A percentile compares a stretch with the other conserved stretches of the same genome.
phyloP scores from a whole-genome alignment of 2,888 invertebrate genomes.

The Cheilosia impressa region DNA sequence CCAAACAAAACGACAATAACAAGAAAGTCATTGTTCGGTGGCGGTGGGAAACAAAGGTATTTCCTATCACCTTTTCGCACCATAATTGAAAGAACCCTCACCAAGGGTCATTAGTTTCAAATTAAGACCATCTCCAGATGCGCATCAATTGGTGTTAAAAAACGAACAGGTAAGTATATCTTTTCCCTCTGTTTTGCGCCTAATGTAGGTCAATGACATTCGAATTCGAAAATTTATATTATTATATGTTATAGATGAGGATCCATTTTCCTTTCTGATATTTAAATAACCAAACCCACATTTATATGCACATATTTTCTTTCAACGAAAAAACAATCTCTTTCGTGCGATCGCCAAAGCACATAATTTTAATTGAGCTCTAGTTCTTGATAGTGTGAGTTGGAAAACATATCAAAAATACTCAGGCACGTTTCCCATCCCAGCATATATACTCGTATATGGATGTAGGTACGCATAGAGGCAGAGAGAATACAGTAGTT shows the following conservation, averaged over 20 bases:
- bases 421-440: not conserved
- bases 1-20: not conserved
- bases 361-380: conserved; percentile 43
- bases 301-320: not conserved
- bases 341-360: conserved; percentile 23
- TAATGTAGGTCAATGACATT: conserved; percentile 48
- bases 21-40: not conserved
- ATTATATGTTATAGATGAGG: not conserved
- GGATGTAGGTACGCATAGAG: not conserved
- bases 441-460: not conserved
- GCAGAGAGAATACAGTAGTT: not conserved
- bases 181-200: not conserved
- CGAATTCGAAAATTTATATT: not conserved
- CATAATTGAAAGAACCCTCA: conserved; percentile 6
- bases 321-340: not conserved
- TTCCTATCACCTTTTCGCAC: not conserved
- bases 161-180: not conserved
- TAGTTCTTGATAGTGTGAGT: conserved; percentile 32
- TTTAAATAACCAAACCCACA: not conserved
- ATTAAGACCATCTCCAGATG: conserved; percentile 39
- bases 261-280: conserved; percentile 1
- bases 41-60: not conserved
- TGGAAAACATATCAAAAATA: conserved; percentile 8
- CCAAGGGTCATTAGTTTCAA: conserved; percentile 35
- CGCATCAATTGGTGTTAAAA: conserved; percentile 17